Evolutionary conservation across 2,888 invertebrate species (phyloP), one percentile per base, ranked within the genome.

Genomic region (Meghimatium bilineatum): DNA sequence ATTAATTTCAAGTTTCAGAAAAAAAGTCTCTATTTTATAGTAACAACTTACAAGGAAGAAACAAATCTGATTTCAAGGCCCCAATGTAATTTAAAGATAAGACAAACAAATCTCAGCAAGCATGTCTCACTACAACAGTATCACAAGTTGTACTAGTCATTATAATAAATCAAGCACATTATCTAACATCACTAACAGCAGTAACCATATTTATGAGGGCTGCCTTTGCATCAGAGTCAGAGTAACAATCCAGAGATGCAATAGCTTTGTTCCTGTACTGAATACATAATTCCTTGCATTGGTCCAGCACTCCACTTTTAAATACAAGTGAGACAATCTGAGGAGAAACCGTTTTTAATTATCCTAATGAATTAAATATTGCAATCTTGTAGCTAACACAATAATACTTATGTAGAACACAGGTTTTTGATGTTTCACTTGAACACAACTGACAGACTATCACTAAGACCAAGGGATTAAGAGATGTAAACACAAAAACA

Each of bases 191-290:
- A 60, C 86, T 86, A 23, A 88, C 81, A 0, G 92, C 92, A 72
- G 88, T 87, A 0, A 93, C 90, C 88, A 98, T 97, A 93, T 97
- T 97, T 80, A 96, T 95, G 80, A 98, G 95, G 0, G 97, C 97
- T 38, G 96, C 96, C 86, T 96, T 95, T 0, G 97, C 97, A 93
- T 97, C 97, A 82, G 96, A 96, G 89, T 95, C 95, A 79, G 96
- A 96, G 92, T 98, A 96, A 87, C 95, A 95, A 89, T 95, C 95
- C 36, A 98, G 94, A 20, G 97, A 96, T 85, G 95, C 95, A 91
- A 97, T 95, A 0, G 97, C 97, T 85, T 87, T 88, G 17, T 90
- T 85, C 56, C 92, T 92, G 88, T 92, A 92, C n/a, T 89, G 87
- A 34, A 86, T 76, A 86, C 93, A 91, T 72, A 91, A 85, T 36